phyloP scores from a whole-genome alignment of 1,140 invertebrate species.

The Drusus annulatus region DNA sequence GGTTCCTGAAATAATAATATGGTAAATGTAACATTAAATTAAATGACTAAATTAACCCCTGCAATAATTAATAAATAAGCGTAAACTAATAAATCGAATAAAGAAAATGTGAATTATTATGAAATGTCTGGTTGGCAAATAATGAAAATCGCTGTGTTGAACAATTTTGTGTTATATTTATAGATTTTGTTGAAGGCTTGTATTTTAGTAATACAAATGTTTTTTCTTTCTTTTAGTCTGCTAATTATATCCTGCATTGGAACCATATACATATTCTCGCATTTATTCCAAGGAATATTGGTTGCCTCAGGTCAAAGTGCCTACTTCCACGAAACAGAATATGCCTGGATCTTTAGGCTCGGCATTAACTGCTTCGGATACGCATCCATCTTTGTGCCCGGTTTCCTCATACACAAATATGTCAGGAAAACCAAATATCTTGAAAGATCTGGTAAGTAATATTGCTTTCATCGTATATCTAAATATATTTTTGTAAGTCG shows the following conservation, averaged over 20 bases:
- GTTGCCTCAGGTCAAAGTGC: slow-evolving; percentile 66
- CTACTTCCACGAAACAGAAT: slow-evolving; percentile 64
- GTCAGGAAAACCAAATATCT: slow-evolving; percentile 85
- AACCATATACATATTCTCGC: slow-evolving; percentile 71
- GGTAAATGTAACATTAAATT: neutral
- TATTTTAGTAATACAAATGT: neutral
- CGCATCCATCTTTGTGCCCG: slow-evolving; percentile 89
- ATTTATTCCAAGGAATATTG: slow-evolving; percentile 71
- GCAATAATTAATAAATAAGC: neutral
- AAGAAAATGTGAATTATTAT: too few relatives aligned
- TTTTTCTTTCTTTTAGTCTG: slow-evolving; percentile 64
- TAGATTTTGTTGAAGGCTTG: neutral
- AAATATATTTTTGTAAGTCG: too few relatives aligned
- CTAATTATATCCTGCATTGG: slow-evolving; percentile 69
- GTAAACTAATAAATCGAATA: too few relatives aligned
- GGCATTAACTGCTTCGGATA: slow-evolving; percentile 91
- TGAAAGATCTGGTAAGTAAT: slow-evolving; percentile 80
- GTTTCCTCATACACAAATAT: slow-evolving; percentile 88
- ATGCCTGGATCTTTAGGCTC: slow-evolving; percentile 85
- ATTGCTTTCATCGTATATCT: neutral
- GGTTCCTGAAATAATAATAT: slow-evolving; percentile 43
- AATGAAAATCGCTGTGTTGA: neutral
- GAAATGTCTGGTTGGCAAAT: neutral
- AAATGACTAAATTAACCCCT: neutral
- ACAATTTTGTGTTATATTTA: neutral